Evolutionary conservation across 2,113 vertebrate species (phyloP), one percentile per base, ranked within the genome.

Genomic region (Coregonus clupeaformis): DNA sequence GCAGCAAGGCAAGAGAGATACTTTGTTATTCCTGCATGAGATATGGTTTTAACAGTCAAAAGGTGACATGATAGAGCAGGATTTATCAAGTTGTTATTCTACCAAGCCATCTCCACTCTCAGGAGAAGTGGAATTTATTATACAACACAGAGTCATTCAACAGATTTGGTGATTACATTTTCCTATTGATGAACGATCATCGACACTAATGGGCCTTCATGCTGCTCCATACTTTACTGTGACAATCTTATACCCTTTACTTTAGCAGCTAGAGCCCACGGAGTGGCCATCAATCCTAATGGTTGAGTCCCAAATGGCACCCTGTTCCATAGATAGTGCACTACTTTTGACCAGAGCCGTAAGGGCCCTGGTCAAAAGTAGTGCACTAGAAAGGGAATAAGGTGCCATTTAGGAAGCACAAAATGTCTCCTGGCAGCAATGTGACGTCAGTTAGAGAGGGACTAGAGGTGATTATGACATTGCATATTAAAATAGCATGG

Each of bases 161-260:
- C 16, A 52, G 49, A 52, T 52, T 14, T 52, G 16, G 49, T 18
- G 49, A 42, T 42, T 12, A 42, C 2, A 42, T 42, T 7, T 12
- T 67, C 16, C 1, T 67, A 69, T 32, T 73, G 42, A 68, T 36
- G 25, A 69, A 68, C 11, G 24, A 13, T 74, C 32, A 63, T 70
- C 62, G 27, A 6, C 55, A 75, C 62, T n/a, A 6, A 32, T 71
- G 9, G 62, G 47, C 16, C 22, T 72, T 57, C 71, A 67, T 78
- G 64, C 64, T 6, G 18, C 65, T 64, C 45, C 59, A 55, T 68
- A 57, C 67, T 82, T 77, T 70, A 72, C 74, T 81, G 67, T 70
- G 67, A 80, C 47, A 74, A 72, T 62, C 52, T 47, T 66, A 74
- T 52, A 52, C 25, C 36, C 73, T 5, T n/a, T 67, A 22, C 36